Evolutionary conservation across 2,113 vertebrate genomes (phyloP).

Genomic region (Tinamus guttatus): DNA sequence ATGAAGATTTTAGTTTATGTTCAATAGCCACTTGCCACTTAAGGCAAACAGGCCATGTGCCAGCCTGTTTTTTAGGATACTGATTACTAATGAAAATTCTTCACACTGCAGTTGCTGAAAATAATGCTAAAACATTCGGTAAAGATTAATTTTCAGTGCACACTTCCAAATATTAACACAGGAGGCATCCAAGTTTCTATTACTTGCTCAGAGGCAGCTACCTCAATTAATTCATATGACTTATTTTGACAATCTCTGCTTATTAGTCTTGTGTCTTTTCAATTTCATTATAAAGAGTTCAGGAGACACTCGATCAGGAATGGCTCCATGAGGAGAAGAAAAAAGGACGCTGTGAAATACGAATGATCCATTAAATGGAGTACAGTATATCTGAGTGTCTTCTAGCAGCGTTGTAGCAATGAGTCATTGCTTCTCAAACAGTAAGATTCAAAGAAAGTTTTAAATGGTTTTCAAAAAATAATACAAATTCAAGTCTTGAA

Average conservation of each 20-base stretch:
- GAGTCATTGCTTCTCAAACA: neutral
- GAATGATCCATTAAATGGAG: neutral
- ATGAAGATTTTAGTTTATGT: neutral
- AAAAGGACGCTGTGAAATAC: neutral
- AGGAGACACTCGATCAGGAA: conserved; percentile 1
- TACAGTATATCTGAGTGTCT: neutral
- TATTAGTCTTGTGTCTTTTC: conserved; percentile 10
- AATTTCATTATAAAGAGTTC: neutral
- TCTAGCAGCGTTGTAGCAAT: neutral
- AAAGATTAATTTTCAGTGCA: neutral
- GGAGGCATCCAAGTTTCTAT: neutral
- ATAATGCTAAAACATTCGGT: neutral
- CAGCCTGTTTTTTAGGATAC: neutral
- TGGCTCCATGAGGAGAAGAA: neutral
- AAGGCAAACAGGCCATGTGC: neutral
- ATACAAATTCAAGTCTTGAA: neutral
- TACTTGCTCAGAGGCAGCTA: neutral
- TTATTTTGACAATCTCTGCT: conserved; percentile 30
- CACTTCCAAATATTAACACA: neutral
- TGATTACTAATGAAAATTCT: neutral
- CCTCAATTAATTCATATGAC: neutral
- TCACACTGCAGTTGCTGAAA: neutral
- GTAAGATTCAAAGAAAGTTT: neutral
- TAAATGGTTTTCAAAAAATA: neutral
- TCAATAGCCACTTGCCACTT: neutral